A percentile compares a stretch with the other conserved stretches of the same genome.
phyloP scores from a whole-genome alignment of 1,140 invertebrate genomes.

The Hycleus phaleratus region DNA sequence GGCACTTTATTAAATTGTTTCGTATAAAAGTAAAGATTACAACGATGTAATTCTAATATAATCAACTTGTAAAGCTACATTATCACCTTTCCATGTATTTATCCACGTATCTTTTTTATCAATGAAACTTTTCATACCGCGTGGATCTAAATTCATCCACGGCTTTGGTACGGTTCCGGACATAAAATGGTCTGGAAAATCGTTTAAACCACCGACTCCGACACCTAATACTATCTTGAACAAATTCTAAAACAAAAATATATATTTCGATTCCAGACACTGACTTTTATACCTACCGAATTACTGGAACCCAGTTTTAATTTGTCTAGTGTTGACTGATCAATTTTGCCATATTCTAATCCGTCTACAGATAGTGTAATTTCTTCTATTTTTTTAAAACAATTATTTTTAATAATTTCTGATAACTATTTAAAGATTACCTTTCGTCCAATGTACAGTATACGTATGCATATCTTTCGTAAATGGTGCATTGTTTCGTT shows the following conservation, averaged over 20 bases:
- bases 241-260: background rate
- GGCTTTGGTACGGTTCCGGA: constrained; percentile 23
- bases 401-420: constrained; percentile 1
- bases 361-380: constrained; percentile 13
- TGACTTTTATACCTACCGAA: background rate
- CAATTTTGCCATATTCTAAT: constrained; percentile 10
- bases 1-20: background rate
- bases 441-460: constrained; percentile 22
- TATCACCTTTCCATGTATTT: constrained; percentile 23
- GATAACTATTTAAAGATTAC: constrained; percentile 7
- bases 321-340: constrained; percentile 1
- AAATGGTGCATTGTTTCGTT: constrained; percentile 8
- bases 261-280: background rate
- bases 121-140: constrained; percentile 23
- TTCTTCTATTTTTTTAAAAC: background rate
- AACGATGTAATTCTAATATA: constrained; percentile 26
- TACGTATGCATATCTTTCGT: constrained; percentile 23
- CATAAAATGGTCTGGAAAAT: constrained; percentile 27
- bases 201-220: constrained; percentile 26
- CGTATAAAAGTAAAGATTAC: constrained; percentile 3
- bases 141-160: constrained; percentile 21
- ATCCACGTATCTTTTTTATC: constrained; percentile 17
- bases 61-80: constrained; percentile 22
- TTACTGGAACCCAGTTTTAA: background rate
- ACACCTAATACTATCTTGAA: constrained; percentile 24